Conservation (phyloP, 2,797 vertebrate species). For the Fistularia commersonii region DNA sequence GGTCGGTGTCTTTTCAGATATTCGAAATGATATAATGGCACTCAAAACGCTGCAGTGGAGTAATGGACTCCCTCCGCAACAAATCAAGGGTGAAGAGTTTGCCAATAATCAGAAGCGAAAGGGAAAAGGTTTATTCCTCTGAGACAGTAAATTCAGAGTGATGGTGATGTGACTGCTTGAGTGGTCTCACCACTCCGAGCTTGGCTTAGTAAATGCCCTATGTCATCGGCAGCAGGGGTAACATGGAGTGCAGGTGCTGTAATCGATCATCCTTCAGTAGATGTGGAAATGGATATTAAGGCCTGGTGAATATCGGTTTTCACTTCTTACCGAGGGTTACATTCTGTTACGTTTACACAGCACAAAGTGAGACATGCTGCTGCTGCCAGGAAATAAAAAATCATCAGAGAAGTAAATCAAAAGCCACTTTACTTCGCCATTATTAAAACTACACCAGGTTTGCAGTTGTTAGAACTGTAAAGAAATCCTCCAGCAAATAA, state of each 20-base stretch:
- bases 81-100: constrained; percentile 42
- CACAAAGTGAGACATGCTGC: neutral
- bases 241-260: constrained; percentile 23
- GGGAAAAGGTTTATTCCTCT: constrained; percentile 35
- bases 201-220: constrained; percentile 25
- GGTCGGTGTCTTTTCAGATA: constrained; percentile 65
- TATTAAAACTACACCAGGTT: no score
- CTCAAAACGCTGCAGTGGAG: constrained; percentile 20
- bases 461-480: no score
- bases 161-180: constrained; percentile 37
- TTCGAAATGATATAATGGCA: constrained; percentile 11
- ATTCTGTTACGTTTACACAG: constrained; percentile 8
- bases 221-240: constrained; percentile 25
- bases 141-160: constrained; percentile 48
- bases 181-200: constrained; percentile 32
- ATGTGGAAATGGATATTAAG: constrained; percentile 24
- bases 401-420: no score
- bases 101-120: constrained; percentile 50
- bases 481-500: no score
- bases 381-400: no score
- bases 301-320: constrained; percentile 11
- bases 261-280: constrained; percentile 41
- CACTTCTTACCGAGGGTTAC: constrained; percentile 9
- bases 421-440: no score
- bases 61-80: constrained; percentile 42